Evolutionary conservation across 2,113 vertebrate species (phyloP).

Genomic region (Plecturocebus donacophilus): DNA sequence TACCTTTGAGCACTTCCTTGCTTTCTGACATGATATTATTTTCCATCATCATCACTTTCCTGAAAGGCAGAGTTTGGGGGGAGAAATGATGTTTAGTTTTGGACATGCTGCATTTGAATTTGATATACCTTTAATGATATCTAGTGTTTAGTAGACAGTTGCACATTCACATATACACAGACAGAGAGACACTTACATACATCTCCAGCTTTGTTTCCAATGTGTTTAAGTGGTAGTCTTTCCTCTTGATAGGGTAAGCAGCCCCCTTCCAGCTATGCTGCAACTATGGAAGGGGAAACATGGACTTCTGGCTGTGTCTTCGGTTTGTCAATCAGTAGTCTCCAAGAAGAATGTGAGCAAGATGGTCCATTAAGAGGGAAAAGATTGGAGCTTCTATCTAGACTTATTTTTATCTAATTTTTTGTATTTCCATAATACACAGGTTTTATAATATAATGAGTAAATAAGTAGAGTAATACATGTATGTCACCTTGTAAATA

Average conservation of each 20-base stretch:
- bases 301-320: background rate
- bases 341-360: conserved; percentile 26
- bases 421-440: background rate
- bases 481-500: background rate
- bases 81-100: conserved; percentile 3
- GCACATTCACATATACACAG: no score
- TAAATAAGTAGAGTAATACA: background rate
- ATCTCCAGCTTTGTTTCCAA: conserved; percentile 22
- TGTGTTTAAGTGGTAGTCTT: background rate
- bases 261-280: background rate
- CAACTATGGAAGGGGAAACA: background rate
- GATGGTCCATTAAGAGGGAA: background rate
- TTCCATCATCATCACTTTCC: background rate
- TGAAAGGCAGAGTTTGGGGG: background rate
- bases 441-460: background rate
- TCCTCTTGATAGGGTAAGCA: background rate
- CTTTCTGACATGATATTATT: conserved; percentile 37
- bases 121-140: background rate
- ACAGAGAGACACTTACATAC: background rate
- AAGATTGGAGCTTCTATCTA: background rate
- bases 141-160: background rate
- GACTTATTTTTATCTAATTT: conserved; percentile 14
- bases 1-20: background rate
- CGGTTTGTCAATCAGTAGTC: background rate
- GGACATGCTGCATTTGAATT: conserved; percentile 9